These are phyloP conservation scores for Pollenia labialis DNA, from an alignment of 2,888 invertebrate species.

Conservation along the genomic window DNA sequence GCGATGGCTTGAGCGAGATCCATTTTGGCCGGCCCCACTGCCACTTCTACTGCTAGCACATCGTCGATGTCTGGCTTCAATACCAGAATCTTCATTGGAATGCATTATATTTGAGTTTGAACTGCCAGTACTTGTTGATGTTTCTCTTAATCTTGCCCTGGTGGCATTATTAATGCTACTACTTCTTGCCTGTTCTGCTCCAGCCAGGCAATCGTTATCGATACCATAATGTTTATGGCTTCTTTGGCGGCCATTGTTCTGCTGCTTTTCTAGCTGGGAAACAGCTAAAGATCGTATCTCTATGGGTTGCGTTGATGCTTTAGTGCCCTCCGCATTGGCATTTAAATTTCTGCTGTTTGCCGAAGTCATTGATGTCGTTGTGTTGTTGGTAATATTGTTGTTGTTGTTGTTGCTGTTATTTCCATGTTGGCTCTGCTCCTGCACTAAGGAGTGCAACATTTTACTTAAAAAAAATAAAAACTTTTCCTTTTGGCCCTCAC, in stretches of 20 bases:
- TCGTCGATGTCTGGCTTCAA: conserved; percentile 73
- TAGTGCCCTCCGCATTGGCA: conserved; percentile 49
- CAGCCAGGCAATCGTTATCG: conserved; percentile 36
- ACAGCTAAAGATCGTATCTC: conserved; percentile 61
- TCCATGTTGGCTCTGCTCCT: conserved; percentile 67
- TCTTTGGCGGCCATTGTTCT: conserved; percentile 53
- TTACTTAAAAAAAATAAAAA: conserved; percentile 43
- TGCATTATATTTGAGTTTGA: conserved; percentile 78
- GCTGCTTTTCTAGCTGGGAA: conserved; percentile 51
- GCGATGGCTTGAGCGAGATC: conserved; percentile 59
- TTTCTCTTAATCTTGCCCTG: conserved; percentile 64
- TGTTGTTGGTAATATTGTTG: conserved; percentile 33
- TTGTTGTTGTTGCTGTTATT: conserved; percentile 47
- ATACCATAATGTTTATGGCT: conserved; percentile 10
- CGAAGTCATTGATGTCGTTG: conserved; percentile 60
- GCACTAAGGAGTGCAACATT: conserved; percentile 74
- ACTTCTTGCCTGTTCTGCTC: conserved; percentile 19
- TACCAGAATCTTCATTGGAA: conserved; percentile 79
- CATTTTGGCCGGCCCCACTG: conserved; percentile 40
- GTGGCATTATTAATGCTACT: conserved; percentile 25
- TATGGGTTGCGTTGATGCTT: conserved; percentile 38
- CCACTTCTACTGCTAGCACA: conserved; percentile 76
- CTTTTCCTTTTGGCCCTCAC: background rate
- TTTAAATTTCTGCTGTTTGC: conserved; percentile 55
- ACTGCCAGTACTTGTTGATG: conserved; percentile 57